Evolutionary conservation across 1,140 invertebrate genomes (phyloP).

Genomic region (Apis dorsata): DNA sequence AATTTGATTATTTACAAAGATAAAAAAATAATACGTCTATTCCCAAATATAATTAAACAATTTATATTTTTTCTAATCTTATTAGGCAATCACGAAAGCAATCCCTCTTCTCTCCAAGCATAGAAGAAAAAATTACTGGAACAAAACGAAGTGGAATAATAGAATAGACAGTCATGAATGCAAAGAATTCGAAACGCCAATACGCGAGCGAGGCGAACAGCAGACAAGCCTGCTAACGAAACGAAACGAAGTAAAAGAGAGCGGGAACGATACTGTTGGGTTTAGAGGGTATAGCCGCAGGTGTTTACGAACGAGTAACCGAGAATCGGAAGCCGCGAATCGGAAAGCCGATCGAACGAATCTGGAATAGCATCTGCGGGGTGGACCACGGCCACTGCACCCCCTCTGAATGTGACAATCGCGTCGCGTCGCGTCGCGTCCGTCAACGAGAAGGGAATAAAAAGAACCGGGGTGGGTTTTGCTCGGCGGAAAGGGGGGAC

Average conservation of each 20-base stretch:
- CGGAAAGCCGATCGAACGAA: constrained; percentile 63
- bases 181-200: background rate
- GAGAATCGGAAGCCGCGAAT: constrained; percentile 17
- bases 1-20: too few relatives aligned
- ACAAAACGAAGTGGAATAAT: too few relatives aligned
- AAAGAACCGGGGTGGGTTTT: constrained; percentile 58
- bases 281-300: background rate
- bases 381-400: constrained; percentile 59
- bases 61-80: too few relatives aligned
- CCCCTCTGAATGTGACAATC: constrained; percentile 74
- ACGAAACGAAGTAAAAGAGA: background rate
- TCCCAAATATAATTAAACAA: too few relatives aligned
- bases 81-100: too few relatives aligned
- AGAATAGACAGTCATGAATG: background rate
- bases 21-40: too few relatives aligned
- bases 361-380: constrained; percentile 69
- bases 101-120: too few relatives aligned
- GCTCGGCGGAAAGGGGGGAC: constrained; percentile 21
- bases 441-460: constrained; percentile 74
- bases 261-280: background rate
- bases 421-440: constrained; percentile 71
- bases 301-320: constrained; percentile 24
- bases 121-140: too few relatives aligned
- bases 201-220: too few relatives aligned
- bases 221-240: background rate